These are phyloP conservation scores for Pteropus rufus DNA, from an alignment of 2,797 vertebrate species.

Conservation along the genomic window DNA sequence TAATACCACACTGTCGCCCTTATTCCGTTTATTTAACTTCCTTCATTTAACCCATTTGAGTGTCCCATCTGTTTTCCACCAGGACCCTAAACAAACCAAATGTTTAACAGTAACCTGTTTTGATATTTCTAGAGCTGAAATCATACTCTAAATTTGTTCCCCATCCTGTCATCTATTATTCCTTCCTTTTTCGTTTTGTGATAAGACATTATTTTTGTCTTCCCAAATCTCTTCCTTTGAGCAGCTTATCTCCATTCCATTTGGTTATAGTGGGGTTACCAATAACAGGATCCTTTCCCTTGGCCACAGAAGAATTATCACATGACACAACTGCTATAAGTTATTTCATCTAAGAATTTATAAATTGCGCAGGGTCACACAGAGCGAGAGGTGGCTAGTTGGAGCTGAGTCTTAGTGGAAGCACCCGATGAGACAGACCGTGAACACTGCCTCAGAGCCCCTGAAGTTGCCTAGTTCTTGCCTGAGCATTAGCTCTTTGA, in stretches of 20 bases:
- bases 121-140: background rate
- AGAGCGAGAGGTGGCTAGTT: background rate
- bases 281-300: background rate
- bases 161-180: background rate
- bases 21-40: background rate
- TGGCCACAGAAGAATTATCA: background rate
- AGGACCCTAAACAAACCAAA: background rate
- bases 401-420: background rate
- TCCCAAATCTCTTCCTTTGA: background rate
- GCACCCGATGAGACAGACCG: background rate
- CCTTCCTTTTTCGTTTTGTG: background rate
- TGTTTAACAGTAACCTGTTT: background rate
- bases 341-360: background rate
- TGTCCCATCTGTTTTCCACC: background rate
- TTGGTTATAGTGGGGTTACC: background rate
- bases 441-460: background rate
- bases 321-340: background rate
- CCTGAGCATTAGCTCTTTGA: background rate
- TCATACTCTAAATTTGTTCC: background rate
- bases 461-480: background rate
- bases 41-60: background rate
- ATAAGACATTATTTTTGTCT: background rate
- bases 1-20: background rate
- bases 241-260: background rate
- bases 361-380: background rate